Evolutionary conservation across 2,797 vertebrate genomes (phyloP).

Genomic region (Hippoglossus hippoglossus): DNA sequence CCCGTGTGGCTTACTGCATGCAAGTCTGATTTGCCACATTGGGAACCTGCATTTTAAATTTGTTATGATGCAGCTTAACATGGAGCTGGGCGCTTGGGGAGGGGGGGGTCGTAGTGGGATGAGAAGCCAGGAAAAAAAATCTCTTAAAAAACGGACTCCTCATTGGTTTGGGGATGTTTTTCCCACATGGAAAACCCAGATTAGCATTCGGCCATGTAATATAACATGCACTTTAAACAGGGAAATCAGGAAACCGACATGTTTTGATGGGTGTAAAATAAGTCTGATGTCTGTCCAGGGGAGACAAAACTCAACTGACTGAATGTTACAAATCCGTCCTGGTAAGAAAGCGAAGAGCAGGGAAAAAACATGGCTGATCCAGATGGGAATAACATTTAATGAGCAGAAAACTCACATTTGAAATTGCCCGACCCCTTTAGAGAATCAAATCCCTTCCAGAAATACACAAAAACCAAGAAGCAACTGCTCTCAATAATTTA

Average conservation of each 20-base stretch:
- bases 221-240: neutral
- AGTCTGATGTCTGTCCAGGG: too few species aligned
- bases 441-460: constrained; percentile 12
- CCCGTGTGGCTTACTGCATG: constrained; percentile 41
- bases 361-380: neutral
- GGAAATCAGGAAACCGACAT: neutral
- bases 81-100: constrained; percentile 9
- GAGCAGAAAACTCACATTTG: neutral
- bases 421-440: too few species aligned
- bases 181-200: constrained; percentile 7
- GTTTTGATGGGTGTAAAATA: neutral
- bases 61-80: constrained; percentile 53
- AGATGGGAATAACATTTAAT: constrained; percentile 23
- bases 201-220: too few species aligned
- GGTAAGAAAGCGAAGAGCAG: constrained; percentile 13
- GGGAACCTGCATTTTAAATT: constrained; percentile 42
- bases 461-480: constrained; percentile 24
- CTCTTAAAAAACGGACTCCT: constrained; percentile 32
- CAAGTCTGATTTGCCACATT: constrained; percentile 32
- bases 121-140: constrained; percentile 26
- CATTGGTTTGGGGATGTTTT: constrained; percentile 19
- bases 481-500: constrained; percentile 12
- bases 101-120: constrained; percentile 23
- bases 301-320: neutral
- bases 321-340: neutral